Evolutionary conservation across 2,113 vertebrate species (phyloP).

Genomic region (Carlito syrichta): DNA sequence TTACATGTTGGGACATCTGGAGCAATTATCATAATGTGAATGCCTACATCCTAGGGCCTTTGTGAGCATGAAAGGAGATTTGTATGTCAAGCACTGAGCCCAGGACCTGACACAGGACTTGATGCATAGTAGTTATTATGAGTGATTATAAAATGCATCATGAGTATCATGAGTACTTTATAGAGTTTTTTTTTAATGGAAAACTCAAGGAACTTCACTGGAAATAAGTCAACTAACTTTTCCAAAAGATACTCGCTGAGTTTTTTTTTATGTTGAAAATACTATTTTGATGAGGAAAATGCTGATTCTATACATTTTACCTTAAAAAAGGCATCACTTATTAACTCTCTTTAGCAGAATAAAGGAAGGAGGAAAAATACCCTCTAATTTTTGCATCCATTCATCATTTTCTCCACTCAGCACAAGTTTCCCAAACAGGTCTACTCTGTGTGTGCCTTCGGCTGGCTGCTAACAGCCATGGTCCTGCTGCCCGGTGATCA

Average conservation of each 20-base stretch:
- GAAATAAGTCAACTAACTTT: slow-evolving; percentile 39
- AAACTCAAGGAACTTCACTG: slow-evolving; percentile 3
- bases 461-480: background rate
- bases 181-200: background rate
- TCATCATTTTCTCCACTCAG: slow-evolving; percentile 27
- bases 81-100: background rate
- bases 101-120: background rate
- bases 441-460: background rate
- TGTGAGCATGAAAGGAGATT: background rate
- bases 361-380: slow-evolving; percentile 33
- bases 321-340: slow-evolving; percentile 31
- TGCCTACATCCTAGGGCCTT: background rate
- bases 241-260: slow-evolving; percentile 2
- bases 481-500: background rate
- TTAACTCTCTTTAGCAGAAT: slow-evolving; percentile 46
- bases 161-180: background rate
- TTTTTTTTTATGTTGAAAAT: slow-evolving; percentile 34
- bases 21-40: background rate
- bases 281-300: slow-evolving; percentile 60
- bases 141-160: background rate
- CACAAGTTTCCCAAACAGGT: background rate
- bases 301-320: slow-evolving; percentile 48
- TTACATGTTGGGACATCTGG: background rate
- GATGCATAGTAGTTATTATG: background rate
- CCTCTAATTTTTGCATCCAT: slow-evolving; percentile 8